Evolutionary conservation across 2,113 vertebrate species (phyloP), one percentile per base, ranked within the genome.

Genomic region (Pipra filicauda): DNA sequence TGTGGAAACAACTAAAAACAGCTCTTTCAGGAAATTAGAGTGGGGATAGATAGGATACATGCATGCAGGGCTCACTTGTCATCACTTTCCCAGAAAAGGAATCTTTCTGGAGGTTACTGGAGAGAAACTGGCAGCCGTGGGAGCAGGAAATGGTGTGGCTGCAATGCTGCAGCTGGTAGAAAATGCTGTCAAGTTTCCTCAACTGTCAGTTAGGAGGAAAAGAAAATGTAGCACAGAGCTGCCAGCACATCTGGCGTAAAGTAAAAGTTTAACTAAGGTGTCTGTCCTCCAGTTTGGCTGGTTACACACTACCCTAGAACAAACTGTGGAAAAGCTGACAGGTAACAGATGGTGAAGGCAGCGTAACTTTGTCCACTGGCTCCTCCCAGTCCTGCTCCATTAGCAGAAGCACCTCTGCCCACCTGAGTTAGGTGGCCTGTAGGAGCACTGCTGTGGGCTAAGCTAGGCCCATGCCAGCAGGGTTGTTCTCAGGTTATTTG

Each of bases 231-330:
- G 78, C 74, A 52, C 79, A 81, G 88, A 95, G 59, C 87, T 94
- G 64, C 91, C 89, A 95, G 92, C 78, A 94, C 91, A 95, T 91
- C 91, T 96, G 92, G 92, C 82, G 64, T 70, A 83, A 95, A 91
- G 58, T 88, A 58, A 92, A 91, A 66, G n/a, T 94, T 84, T 94
- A 82, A 80, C 74, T 62, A 94, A 90, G 95, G 80, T 66, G 94
- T 89, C 79, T 44, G 0, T 93, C 76, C 84, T 92, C 43, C 81
- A 69, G 71, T 82, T 51, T 92, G 75, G 83, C 79, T 26, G 2
- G 76, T 81, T 94, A 74, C 55, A 61, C 52, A 18, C 75, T 91
- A 59, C 59, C 64, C 35, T 74, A 78, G 93, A 89, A 96, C 52
- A 89, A 90, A 57, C 81, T 59, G 21, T 82, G 88, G 83, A 94